Conservation (phyloP, 1,140 invertebrate genomes). For the Bombus haemorrhoidalis region DNA sequence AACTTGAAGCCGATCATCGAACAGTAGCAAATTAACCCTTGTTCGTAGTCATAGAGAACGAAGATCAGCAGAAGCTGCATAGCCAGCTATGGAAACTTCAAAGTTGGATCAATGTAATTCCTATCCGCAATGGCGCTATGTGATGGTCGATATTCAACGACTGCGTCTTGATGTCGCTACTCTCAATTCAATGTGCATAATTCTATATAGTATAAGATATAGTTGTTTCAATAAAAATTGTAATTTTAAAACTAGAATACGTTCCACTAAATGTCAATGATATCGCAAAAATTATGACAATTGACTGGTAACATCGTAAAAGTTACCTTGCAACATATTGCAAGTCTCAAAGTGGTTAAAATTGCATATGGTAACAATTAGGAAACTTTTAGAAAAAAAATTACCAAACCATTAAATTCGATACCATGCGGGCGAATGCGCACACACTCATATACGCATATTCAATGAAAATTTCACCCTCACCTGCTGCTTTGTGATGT, state of each 20-base stretch:
- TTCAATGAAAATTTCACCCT: slow-evolving; percentile 72
- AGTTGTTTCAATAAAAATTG: neutral
- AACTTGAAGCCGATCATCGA: neutral
- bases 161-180: neutral
- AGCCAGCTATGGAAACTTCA: neutral
- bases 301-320: no score
- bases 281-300: no score
- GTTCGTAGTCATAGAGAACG: neutral
- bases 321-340: no score
- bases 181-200: neutral
- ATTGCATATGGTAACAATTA: no score
- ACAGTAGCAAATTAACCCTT: slow-evolving; percentile 16
- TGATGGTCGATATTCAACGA: neutral
- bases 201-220: neutral
- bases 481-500: slow-evolving; percentile 97
- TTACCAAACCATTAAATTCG: neutral
- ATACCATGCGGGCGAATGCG: neutral
- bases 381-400: no score
- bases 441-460: neutral
- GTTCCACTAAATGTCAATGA: no score
- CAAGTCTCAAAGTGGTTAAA: no score
- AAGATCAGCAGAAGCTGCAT: slow-evolving; percentile 11
- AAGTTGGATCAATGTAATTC: slow-evolving; percentile 13
- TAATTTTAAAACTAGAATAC: no score
- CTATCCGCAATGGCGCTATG: neutral